Evolutionary conservation across 2,888 invertebrate genomes (phyloP), one percentile per base, ranked within the genome.

Genomic region (Tachystola acroxantha): DNA sequence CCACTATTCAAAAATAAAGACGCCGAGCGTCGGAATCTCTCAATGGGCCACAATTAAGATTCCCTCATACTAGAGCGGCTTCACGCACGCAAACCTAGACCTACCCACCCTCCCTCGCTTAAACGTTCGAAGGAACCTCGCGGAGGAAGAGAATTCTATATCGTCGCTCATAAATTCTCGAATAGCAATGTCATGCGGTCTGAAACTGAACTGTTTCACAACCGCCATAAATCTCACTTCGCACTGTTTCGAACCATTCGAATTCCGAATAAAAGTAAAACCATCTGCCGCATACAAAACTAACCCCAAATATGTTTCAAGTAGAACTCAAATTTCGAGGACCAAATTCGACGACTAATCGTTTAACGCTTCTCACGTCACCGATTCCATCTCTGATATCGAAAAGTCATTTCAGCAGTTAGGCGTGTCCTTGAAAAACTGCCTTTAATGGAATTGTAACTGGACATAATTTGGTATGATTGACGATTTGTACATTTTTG

Each of bases 31-130:
- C 62, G 64, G 64, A 69, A 73, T 74, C 65, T 74, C 76, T 81
- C 75, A 81, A 80, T 79, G 79, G 74, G 66, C 58, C 55, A 78
- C 80, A 82, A 84, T 85, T 84, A 85, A 82, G 67, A 84, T 82
- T 85, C 81, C 66, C 53, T 65, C 52, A 64, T 57, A 46, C 42
- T 54, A 61, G 66, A 57, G 66, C 20, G 9, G 62, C 66, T 57
- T 51, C 68, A 65, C 71, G 71, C 73, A 73, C 77, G 67, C 54
- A 60, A 55, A 67, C 59, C n/a, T 1, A 24, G 24, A 24, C n/a
- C 24, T n/a, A n/a, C 24, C 24, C 2, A 24, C n/a, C 24, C 24
- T 24, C n/a, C n/a, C 24, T n/a, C 4, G n/a, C 4, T n/a, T 4
- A 4, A 4, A 24, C 7, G n/a, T n/a, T 24, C 20, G 2, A n/a